These are phyloP conservation scores for Melanotaenia maccullochi DNA, from an alignment of 2,797 vertebrate species.

Conservation along the genomic window DNA sequence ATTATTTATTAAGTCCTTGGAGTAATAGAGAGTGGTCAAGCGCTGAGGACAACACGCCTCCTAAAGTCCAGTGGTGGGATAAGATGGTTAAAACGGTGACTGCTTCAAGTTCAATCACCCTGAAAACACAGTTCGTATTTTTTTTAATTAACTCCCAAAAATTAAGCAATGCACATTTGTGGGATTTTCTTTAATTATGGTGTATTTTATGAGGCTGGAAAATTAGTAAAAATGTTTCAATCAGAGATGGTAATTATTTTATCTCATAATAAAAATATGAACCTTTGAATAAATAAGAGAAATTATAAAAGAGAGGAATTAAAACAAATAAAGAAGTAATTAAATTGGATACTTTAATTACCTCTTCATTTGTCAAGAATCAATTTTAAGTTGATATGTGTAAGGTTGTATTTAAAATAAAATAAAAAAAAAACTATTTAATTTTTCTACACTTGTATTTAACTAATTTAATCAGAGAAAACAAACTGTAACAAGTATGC, in stretches of 20 bases:
- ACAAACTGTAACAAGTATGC: slow-evolving; percentile 12
- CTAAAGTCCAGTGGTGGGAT: slow-evolving; percentile 14
- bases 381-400: background rate
- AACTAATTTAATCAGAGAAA: slow-evolving; percentile 17
- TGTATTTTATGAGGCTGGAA: slow-evolving; percentile 8
- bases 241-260: slow-evolving; percentile 4
- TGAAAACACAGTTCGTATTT: slow-evolving; percentile 23
- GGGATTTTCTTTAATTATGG: slow-evolving; percentile 8
- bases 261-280: slow-evolving; percentile 13
- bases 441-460: background rate
- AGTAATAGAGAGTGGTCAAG: slow-evolving; percentile 10
- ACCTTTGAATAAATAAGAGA: background rate
- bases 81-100: slow-evolving; percentile 17
- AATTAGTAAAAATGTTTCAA: slow-evolving; percentile 35
- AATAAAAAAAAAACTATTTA: background rate
- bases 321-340: background rate
- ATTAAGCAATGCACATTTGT: slow-evolving; percentile 34
- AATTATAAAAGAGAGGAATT: background rate
- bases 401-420: background rate
- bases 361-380: slow-evolving; percentile 4
- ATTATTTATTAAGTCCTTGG: slow-evolving; percentile 32
- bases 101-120: slow-evolving; percentile 18
- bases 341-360: slow-evolving; percentile 19
- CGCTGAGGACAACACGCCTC: slow-evolving; percentile 1
- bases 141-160: slow-evolving; percentile 44